Evolutionary conservation across 2,888 invertebrate genomes (phyloP), one percentile per base, ranked within the genome.

Genomic region (Fragum sueziense): DNA sequence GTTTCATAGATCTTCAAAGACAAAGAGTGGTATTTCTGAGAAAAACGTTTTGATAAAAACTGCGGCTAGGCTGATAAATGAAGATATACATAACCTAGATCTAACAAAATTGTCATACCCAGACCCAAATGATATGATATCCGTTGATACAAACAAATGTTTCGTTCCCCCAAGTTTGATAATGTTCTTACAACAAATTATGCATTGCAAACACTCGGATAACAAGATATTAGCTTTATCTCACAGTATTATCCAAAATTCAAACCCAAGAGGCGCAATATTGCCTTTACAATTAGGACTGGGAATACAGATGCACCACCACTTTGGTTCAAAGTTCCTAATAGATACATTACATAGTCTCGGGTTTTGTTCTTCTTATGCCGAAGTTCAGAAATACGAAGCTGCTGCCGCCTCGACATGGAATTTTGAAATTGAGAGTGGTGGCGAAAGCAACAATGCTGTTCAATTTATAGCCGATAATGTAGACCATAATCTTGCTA

Each of bases 261-360:
- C 52, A 14, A 9, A 52, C n/a, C 52, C 52, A 52, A 52, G 52
- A 52, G 41, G 41, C 9, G 41, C 41, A 41, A 41, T 41, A 11
- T 17, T 41, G 9, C 41, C 41, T 11, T 52, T 52, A n/a, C 52
- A 52, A n/a, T 6, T 52, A 6, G 52, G 52, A 6, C 52, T 52
- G 6, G 52, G 52, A n/a, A 22, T 52, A 6, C 52, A 52, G 22
- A 52, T 52, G 52, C 52, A 52, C n/a, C 52, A 52, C n/a, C 52
- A 52, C 52, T 52, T 52, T 52, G 52, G 52, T 9, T 52, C 52
- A 52, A 52, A 69, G 37, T 86, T 76, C 74, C 70, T 87, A 20
- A 76, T 89, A 27, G 88, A 89, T 14, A 80, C 81, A 6, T 27
- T 61, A 7, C 22, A 61, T 27, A 61, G 29, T 27, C 29, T 61